Evolutionary conservation across 2,113 vertebrate species (phyloP).

Genomic region (Micronycteris hirsuta): DNA sequence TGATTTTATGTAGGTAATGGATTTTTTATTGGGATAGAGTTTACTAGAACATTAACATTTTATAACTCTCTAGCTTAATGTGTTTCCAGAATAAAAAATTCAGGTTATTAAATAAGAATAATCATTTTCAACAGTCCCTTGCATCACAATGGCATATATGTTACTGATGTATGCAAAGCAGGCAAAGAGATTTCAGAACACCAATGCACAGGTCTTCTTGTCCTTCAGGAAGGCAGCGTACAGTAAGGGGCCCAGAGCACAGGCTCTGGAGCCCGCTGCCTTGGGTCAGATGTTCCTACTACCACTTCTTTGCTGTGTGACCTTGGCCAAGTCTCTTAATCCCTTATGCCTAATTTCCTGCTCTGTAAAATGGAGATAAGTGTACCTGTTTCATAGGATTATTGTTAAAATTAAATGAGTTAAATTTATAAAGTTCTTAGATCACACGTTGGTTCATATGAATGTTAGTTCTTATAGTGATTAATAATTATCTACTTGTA

Average conservation of each 20-base stretch:
- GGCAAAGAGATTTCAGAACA: not conserved
- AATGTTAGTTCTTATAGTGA: not conserved
- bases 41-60: not conserved
- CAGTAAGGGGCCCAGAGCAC: not conserved
- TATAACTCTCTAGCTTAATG: not conserved
- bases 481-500: not conserved
- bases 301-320: not conserved
- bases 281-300: not conserved
- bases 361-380: not conserved
- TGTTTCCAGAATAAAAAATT: conserved; percentile 23
- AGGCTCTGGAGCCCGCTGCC: not conserved
- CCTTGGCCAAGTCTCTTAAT: not conserved
- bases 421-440: not conserved
- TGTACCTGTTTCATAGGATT: not conserved
- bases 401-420: not conserved
- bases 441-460: not conserved
- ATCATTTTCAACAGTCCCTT: not conserved
- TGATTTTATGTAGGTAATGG: not conserved
- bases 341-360: not conserved
- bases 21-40: not conserved
- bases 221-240: not conserved
- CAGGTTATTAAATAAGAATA: not conserved
- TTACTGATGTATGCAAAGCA: not conserved
- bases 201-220: not conserved
- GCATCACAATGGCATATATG: not conserved